Percentiles rank a stretch among this genome's conserved stretches.
Evolutionary conservation across 2,113 vertebrate genomes (phyloP).

Genomic region (Bubo blakistoni): DNA sequence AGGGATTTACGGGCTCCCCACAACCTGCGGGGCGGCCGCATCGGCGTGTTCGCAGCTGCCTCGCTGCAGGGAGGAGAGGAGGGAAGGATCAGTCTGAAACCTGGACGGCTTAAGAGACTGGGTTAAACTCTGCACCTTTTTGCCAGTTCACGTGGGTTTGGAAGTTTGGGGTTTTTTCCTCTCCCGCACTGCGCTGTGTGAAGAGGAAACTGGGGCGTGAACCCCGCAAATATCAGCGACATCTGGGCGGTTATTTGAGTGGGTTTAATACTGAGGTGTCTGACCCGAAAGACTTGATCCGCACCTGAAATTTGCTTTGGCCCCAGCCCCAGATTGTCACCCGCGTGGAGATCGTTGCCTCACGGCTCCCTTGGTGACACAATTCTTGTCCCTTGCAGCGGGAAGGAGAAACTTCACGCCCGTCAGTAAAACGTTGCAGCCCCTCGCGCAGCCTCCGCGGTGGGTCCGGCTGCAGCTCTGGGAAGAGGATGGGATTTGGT

Average conservation of each 20-base stretch:
- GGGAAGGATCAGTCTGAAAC: background rate
- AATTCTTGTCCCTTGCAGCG: background rate
- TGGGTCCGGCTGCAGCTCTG: background rate
- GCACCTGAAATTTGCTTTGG: background rate
- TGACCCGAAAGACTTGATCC: too few relatives aligned
- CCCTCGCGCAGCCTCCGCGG: background rate
- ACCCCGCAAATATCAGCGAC: background rate
- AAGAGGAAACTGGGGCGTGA: fast-evolving
- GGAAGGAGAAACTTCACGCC: fast-evolving
- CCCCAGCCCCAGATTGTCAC: background rate
- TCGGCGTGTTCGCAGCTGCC: fast-evolving
- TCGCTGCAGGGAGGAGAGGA: background rate
- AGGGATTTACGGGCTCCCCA: background rate
- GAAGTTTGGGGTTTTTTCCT: too few relatives aligned
- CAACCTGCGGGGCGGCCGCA: fast-evolving
- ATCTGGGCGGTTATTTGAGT: background rate
- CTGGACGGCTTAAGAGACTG: background rate
- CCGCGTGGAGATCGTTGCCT: too few relatives aligned
- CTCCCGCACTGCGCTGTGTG: fast-evolving
- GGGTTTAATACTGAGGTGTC: background rate
- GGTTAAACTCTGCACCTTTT: background rate
- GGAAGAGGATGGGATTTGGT: background rate
- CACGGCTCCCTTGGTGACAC: background rate
- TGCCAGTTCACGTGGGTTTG: background rate
- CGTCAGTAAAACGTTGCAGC: fast-evolving